Percentiles rank a stretch among this genome's conserved stretches.
Evolutionary conservation across 2,113 vertebrate genomes (phyloP).

Genomic region (Podarcis muralis): DNA sequence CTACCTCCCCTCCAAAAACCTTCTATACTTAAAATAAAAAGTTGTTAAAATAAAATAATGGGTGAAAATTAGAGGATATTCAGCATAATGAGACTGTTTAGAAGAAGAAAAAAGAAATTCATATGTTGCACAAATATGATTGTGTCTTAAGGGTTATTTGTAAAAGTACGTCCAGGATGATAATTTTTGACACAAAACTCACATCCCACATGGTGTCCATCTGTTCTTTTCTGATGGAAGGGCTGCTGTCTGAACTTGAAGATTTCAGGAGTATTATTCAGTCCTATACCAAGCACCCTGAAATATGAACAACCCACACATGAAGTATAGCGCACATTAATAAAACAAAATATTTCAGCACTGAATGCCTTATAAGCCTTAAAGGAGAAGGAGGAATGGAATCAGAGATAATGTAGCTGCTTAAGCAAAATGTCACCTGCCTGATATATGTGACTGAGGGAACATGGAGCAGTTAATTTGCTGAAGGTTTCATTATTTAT

Average conservation of each 20-base stretch:
- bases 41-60: neutral
- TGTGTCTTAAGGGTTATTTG: neutral
- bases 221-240: neutral
- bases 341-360: neutral
- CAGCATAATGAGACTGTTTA: neutral
- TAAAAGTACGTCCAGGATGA: neutral
- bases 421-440: neutral
- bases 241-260: neutral
- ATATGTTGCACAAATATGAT: neutral
- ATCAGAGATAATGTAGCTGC: too few species aligned
- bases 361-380: too few species aligned
- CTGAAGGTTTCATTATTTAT: too few species aligned
- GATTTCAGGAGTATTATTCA: neutral
- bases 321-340: neutral
- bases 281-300: neutral
- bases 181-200: neutral
- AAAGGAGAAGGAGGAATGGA: neutral
- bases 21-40: neutral
- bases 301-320: too few species aligned
- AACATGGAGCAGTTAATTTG: too few species aligned
- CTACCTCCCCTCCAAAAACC: neutral
- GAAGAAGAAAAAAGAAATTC: neutral
- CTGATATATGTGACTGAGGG: too few species aligned
- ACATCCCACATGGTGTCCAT: neutral
- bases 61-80: neutral